Evolutionary conservation across 2,113 vertebrate genomes (phyloP).

Genomic region (Coptodon rendalli): DNA sequence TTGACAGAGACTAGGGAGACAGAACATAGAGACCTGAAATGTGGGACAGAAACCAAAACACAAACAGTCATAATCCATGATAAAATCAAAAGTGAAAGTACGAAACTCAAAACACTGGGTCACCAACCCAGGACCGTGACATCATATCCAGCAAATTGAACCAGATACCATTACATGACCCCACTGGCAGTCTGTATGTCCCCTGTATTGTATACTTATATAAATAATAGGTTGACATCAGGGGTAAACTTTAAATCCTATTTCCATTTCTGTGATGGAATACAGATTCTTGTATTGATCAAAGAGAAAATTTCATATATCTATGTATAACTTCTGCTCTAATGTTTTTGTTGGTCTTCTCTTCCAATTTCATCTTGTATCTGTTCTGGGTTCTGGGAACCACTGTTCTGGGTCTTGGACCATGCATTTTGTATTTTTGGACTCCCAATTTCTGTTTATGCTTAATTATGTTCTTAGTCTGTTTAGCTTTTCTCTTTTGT

Average conservation of each 20-base stretch:
- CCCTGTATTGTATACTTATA: neutral
- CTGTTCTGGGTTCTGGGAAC: neutral
- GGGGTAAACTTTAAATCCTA: neutral
- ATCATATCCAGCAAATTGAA: neutral
- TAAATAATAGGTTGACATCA: neutral
- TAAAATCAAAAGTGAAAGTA: neutral
- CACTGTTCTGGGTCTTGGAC: neutral
- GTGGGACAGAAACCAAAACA: neutral
- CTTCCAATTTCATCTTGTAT: neutral
- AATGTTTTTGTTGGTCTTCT: neutral
- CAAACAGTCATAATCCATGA: neutral
- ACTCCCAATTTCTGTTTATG: neutral
- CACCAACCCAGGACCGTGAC: neutral
- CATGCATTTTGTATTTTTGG: neutral
- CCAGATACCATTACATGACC: neutral
- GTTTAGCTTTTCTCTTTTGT: neutral
- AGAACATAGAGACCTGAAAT: neutral
- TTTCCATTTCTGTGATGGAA: neutral
- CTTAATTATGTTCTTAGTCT: neutral
- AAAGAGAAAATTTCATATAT: neutral
- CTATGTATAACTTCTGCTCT: too few relatives aligned
- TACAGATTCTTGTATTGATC: neutral
- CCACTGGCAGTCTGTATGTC: neutral
- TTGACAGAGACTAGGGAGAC: neutral
- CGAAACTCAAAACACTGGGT: neutral